Percentiles rank a stretch among this genome's conserved stretches.
Conservation (phyloP, 2,888 invertebrate species). For the Drosophila meridionalis region DNA sequence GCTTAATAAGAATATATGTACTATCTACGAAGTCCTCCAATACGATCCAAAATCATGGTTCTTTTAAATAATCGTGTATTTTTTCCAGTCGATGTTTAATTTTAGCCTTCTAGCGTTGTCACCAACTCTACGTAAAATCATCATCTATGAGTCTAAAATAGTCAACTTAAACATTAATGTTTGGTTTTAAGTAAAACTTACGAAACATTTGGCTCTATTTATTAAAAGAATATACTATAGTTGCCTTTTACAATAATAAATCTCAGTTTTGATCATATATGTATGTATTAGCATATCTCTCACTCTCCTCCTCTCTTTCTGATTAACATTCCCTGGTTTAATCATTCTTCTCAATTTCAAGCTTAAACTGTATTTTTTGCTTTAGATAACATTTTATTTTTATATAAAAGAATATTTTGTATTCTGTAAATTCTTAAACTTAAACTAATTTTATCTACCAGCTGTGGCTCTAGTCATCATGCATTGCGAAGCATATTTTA, state of each 20-base stretch:
- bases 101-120: no score
- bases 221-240: not conserved
- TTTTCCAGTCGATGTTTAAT: no score
- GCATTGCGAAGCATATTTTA: not conserved
- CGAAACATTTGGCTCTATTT: not conserved
- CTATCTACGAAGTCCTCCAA: no score
- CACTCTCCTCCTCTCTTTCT: not conserved
- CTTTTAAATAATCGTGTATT: no score
- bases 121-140: no score
- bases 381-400: not conserved
- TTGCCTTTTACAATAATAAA: no score
- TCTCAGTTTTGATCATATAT: not conserved
- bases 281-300: not conserved
- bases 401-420: not conserved
- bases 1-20: no score
- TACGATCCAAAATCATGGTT: no score
- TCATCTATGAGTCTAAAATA: not conserved
- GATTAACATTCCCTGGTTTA: not conserved
- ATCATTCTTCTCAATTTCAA: not conserved
- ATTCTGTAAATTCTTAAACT: not conserved
- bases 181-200: not conserved
- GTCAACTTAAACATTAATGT: not conserved
- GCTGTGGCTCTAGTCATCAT: not conserved
- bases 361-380: not conserved
- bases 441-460: not conserved